Evolutionary conservation across 1,140 invertebrate genomes (phyloP).

Genomic region (Arctopsyche grandis): DNA sequence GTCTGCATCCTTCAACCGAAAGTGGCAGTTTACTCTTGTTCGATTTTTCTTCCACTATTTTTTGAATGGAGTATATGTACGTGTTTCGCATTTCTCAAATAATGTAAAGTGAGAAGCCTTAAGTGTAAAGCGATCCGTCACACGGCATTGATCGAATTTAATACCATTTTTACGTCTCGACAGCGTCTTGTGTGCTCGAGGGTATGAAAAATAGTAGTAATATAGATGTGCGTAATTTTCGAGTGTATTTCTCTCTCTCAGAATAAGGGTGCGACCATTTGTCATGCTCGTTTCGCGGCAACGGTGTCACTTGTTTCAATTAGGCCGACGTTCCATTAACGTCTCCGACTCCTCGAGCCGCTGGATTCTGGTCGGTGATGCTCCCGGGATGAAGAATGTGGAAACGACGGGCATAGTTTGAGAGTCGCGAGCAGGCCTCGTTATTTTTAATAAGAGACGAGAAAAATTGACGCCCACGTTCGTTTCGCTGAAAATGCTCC

Average conservation of each 20-base stretch:
- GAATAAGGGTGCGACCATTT: not conserved
- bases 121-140: too few species aligned
- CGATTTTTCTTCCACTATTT: too few species aligned
- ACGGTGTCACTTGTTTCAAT: constrained; percentile 29
- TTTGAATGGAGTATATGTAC: too few species aligned
- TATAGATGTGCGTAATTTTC: not conserved
- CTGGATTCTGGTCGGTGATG: not conserved
- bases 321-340: constrained; percentile 12
- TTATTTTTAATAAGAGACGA: constrained; percentile 26
- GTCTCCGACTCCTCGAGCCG: not conserved
- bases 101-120: too few species aligned
- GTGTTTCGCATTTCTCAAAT: too few species aligned
- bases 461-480: constrained; percentile 12
- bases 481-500: not conserved
- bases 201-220: too few species aligned
- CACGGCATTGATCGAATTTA: too few species aligned
- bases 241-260: constrained; percentile 1
- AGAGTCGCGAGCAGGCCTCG: not conserved
- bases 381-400: not conserved
- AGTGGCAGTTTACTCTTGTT: too few species aligned
- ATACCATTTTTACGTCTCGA: too few species aligned
- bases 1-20: too few species aligned
- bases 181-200: too few species aligned
- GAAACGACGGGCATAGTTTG: not conserved
- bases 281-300: not conserved